A percentile compares a stretch with the other conserved stretches of the same genome.
These are phyloP conservation scores for Stenodema calcarata DNA, from an alignment of 2,888 invertebrate genomes.

Conservation along the genomic window DNA sequence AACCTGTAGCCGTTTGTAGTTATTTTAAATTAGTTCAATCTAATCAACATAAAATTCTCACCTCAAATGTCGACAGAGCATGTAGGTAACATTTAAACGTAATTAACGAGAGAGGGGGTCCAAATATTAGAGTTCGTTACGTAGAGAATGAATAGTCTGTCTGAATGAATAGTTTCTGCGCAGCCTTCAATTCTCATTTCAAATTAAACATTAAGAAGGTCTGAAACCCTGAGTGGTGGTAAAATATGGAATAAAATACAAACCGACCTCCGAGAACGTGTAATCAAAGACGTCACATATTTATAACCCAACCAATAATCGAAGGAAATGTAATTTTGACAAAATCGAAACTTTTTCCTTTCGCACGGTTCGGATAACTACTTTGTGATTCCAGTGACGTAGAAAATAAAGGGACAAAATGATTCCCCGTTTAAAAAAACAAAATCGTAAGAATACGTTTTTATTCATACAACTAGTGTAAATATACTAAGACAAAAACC, in stretches of 20 bases:
- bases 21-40: too few species aligned
- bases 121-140: constrained; percentile 2
- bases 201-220: neutral
- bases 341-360: neutral
- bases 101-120: constrained; percentile 20
- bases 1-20: too few species aligned
- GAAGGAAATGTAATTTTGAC: neutral
- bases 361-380: neutral
- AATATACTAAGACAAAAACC: constrained; percentile 14
- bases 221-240: neutral
- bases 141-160: neutral
- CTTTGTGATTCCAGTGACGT: neutral
- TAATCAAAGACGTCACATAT: neutral
- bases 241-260: neutral
- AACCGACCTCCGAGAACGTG: neutral
- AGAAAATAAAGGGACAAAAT: neutral
- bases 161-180: neutral
- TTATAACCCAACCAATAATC: neutral
- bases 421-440: neutral
- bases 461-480: constrained; percentile 1
- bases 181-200: neutral
- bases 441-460: neutral
- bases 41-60: too few species aligned
- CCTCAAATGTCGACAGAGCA: too few species aligned
- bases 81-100: neutral